Conservation (phyloP, 2,797 vertebrate genomes). For the Acanthopagrus latus region DNA sequence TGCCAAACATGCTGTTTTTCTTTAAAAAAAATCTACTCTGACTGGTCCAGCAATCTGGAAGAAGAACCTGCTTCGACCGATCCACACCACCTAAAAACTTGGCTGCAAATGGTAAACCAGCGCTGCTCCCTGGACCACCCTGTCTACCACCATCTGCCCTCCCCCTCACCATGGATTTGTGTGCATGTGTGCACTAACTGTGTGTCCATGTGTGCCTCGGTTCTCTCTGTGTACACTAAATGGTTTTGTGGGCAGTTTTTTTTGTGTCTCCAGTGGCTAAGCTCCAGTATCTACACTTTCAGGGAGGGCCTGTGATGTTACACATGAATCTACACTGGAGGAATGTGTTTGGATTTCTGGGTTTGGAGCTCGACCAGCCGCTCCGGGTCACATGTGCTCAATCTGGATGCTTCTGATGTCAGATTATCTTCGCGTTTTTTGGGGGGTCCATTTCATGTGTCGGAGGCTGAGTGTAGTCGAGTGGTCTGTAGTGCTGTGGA, state of each 20-base stretch:
- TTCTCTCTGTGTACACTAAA: slow-evolving; percentile 28
- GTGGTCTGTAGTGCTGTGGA: slow-evolving; percentile 18
- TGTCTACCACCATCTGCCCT: slow-evolving; percentile 35
- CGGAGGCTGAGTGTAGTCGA: slow-evolving; percentile 27
- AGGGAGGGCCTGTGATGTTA: slow-evolving; percentile 26
- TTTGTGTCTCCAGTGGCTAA: not conserved
- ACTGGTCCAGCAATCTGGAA: not conserved
- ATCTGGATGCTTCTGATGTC: slow-evolving; percentile 26
- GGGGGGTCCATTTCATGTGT: slow-evolving; percentile 48
- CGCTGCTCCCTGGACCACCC: slow-evolving; percentile 37
- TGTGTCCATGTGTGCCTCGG: slow-evolving; percentile 29
- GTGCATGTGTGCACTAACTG: slow-evolving; percentile 10
- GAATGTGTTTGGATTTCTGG: slow-evolving; percentile 61
- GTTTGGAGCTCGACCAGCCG: slow-evolving; percentile 52
- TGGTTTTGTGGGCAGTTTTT: slow-evolving; percentile 45
- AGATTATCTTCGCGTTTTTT: slow-evolving; percentile 33
- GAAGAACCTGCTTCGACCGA: not conserved
- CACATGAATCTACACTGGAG: slow-evolving; percentile 31
- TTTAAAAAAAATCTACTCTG: not conserved
- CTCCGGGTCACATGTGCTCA: slow-evolving; percentile 30
- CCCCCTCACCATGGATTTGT: slow-evolving; percentile 17
- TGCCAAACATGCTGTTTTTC: not conserved
- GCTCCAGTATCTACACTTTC: slow-evolving; percentile 16
- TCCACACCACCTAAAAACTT: not conserved
- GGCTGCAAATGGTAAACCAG: not conserved